Percentiles rank a stretch among this genome's conserved stretches.
Evolutionary conservation across 2,888 invertebrate genomes (phyloP).

Genomic region (Watsonalla cultraria): DNA sequence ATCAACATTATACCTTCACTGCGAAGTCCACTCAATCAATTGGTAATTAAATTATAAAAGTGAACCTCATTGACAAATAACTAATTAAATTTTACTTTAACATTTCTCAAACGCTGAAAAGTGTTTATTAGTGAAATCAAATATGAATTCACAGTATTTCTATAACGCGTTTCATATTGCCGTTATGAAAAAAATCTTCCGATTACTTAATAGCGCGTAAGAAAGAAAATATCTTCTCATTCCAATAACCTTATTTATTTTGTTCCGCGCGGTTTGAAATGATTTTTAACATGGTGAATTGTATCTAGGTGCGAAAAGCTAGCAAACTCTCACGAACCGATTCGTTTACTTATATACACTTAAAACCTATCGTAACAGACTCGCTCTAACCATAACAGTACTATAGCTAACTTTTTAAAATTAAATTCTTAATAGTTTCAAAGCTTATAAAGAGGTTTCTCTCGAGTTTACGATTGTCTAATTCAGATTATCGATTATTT

Average conservation of each 20-base stretch:
- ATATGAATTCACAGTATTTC: no score
- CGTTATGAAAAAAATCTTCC: no score
- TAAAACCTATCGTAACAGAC: slow-evolving; percentile 23
- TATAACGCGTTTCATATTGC: no score
- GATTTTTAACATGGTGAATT: not conserved
- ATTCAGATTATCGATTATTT: not conserved
- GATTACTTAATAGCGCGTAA: no score
- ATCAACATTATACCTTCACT: no score
- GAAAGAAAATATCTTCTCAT: not conserved
- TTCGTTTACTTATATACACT: slow-evolving; percentile 17
- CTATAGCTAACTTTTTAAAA: slow-evolving; percentile 4
- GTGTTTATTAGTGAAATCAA: no score
- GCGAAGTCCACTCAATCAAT: no score
- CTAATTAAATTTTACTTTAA: no score
- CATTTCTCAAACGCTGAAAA: no score
- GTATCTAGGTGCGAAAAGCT: slow-evolving; percentile 32
- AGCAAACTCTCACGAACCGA: slow-evolving; percentile 18
- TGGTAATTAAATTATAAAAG: no score
- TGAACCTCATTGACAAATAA: no score
- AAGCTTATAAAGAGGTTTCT: slow-evolving; percentile 1
- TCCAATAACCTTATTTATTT: not conserved
- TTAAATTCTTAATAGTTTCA: slow-evolving; percentile 4
- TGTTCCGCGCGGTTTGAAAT: not conserved
- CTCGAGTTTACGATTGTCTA: not conserved
- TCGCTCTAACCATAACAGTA: slow-evolving; percentile 1